These are phyloP conservation scores for Oryzaephilus surinamensis DNA, from an alignment of 1,140 invertebrate genomes.

Conservation along the genomic window DNA sequence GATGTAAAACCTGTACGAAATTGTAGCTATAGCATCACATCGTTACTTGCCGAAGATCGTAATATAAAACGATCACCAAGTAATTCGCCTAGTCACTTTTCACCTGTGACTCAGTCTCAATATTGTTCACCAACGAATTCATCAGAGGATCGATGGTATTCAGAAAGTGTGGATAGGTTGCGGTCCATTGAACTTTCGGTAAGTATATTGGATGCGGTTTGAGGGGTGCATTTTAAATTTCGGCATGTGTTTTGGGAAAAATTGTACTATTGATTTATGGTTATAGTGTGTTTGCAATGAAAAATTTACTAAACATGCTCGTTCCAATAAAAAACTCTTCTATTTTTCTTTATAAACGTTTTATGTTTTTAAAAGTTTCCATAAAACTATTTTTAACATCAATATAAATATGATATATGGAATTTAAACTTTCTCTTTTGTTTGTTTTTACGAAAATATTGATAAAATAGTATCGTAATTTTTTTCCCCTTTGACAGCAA, in stretches of 20 bases:
- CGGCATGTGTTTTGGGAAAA: too few species aligned
- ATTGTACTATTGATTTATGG: too few species aligned
- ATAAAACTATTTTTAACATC: too few species aligned
- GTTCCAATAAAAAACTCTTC: too few species aligned
- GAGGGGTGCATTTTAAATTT: too few species aligned
- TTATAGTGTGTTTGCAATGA: too few species aligned
- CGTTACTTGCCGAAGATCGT: conserved; percentile 47
- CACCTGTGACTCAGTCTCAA: conserved; percentile 13
- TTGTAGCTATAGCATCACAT: conserved; percentile 66
- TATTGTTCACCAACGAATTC: conserved; percentile 14
- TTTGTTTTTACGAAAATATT: background rate
- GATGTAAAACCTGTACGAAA: conserved; percentile 25
- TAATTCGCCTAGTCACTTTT: conserved; percentile 35
- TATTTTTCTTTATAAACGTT: too few species aligned
- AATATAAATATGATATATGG: too few species aligned
- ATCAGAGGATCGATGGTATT: conserved; percentile 30
- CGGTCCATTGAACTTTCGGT: conserved; percentile 34
- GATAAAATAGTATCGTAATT: background rate
- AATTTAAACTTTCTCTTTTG: too few species aligned
- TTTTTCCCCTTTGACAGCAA: too few species aligned
- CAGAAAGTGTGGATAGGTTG: conserved; percentile 33
- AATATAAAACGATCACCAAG: conserved; percentile 25
- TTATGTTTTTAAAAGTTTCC: too few species aligned
- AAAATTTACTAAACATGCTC: too few species aligned
- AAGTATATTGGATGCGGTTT: conserved; percentile 14